Evolutionary conservation across 1,140 invertebrate genomes (phyloP), one percentile per base, ranked within the genome.

Genomic region (Lordiphosa clarofinis): DNA sequence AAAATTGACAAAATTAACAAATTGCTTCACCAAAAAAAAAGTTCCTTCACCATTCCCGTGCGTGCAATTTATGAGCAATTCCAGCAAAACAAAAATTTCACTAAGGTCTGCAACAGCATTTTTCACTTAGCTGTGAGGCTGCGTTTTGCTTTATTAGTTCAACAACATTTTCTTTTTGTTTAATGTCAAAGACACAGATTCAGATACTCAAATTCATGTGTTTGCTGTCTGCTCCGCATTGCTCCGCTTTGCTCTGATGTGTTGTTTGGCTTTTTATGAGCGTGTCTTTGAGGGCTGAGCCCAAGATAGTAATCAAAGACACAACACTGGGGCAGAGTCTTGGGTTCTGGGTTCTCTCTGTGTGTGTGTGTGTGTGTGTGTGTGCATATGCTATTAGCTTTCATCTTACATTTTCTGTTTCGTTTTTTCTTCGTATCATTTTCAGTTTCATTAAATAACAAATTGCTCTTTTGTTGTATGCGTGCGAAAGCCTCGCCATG

Each of bases 401-500:
- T 69, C 65, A 69, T 70, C 67, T 62, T 69, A 69, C 64, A 55
- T 47, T 66, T 33, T 37, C 13, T 56, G 21, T 56, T 46, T 47
- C 35, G n/a, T 47, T 28, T 40, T 13, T n/a, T n/a, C 21, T 46
- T 46, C 42, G 52, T 70, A 28, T 70, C 65, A 63, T 70, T 70
- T 70, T 70, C 67, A 70, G 67, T 70, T 70, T 70, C 67, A 70
- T 70, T 70, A 70, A 69, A 70, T 70, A 70, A 70, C 67, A 70
- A 70, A 70, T 70, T 70, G 67, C 65, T 70, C 67, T 70, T 70
- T 70, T 70, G 65, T 70, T 62, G 53, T 70, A 47, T 70, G 44
- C 28, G 39, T 43, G 36, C 21, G 48, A 33, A 38, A 38, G 37
- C 36, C 13, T 33, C 39, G 15, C 15, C 15, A 15, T 15, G 15